A percentile compares a stretch with the other conserved stretches of the same genome.
Conservation (phyloP, 2,113 vertebrate genomes). For the Ptilonorhynchus violaceus region DNA sequence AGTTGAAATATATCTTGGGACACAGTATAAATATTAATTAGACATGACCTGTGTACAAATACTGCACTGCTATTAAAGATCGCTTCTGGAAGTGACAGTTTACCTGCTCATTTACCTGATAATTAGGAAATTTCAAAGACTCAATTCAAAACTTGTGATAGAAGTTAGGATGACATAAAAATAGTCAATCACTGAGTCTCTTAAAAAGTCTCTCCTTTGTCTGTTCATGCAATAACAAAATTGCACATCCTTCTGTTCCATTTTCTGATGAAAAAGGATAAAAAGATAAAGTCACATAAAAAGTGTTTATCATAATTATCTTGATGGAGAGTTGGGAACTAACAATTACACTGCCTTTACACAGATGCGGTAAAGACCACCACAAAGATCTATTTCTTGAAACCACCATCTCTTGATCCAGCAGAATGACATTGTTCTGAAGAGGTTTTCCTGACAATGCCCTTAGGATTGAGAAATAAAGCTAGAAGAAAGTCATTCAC, state of each 20-base stretch:
- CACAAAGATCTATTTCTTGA: not conserved
- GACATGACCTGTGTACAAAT: not conserved
- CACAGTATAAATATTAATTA: not conserved
- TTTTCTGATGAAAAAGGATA: not conserved
- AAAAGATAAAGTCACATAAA: not conserved
- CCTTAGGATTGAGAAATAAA: not conserved
- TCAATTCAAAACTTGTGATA: not conserved
- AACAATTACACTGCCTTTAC: not conserved
- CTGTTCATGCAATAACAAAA: not conserved
- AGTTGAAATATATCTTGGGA: not conserved
- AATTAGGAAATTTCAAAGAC: not conserved
- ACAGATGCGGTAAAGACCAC: not conserved
- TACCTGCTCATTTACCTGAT: not conserved
- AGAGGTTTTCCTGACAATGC: not conserved
- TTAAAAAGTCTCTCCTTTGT: not conserved
- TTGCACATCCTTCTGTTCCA: not conserved
- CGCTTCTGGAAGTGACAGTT: not conserved
- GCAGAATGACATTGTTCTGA: not conserved
- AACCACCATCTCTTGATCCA: not conserved
- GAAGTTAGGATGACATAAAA: not conserved
- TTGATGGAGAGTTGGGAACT: not conserved
- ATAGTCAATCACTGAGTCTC: not conserved
- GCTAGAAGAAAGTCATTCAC: not conserved
- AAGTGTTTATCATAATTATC: not conserved
- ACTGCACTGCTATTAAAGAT: not conserved